Conservation (phyloP, 2,113 vertebrate genomes). For the Phaethon lepturus region DNA sequence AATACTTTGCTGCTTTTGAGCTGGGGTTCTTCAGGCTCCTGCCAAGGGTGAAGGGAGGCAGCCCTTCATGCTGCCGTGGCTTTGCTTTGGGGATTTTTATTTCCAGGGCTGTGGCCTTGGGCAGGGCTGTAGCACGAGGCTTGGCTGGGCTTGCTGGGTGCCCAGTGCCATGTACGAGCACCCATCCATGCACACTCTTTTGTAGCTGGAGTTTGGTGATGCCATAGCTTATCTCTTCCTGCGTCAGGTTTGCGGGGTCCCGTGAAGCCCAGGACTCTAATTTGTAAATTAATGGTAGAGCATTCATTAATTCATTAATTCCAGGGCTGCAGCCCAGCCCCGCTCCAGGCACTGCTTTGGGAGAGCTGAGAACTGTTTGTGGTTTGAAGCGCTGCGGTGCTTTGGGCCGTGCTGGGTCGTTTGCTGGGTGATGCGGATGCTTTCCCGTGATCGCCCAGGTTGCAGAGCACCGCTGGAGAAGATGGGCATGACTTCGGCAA, state of each 20-base stretch:
- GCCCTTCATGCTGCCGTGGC: fast-evolving
- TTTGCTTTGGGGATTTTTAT: background rate
- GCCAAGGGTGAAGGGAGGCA: background rate
- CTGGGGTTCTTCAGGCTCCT: background rate
- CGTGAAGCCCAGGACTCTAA: background rate
- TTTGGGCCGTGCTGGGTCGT: background rate
- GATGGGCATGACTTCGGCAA: background rate
- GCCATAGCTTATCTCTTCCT: background rate
- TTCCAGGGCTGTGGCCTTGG: background rate
- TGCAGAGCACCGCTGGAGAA: background rate
- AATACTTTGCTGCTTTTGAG: background rate
- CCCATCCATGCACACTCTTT: background rate
- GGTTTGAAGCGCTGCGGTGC: fast-evolving
- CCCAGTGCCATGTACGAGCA: background rate
- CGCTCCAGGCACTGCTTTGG: background rate
- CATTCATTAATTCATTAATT: background rate
- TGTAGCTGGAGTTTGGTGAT: background rate
- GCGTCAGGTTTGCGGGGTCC: background rate
- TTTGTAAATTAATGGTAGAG: background rate
- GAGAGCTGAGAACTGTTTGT: background rate
- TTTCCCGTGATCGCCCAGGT: background rate
- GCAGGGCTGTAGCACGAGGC: fast-evolving
- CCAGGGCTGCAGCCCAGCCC: background rate
- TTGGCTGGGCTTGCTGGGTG: fast-evolving
- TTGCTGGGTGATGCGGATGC: background rate